Evolutionary conservation across 2,888 invertebrate species (phyloP).

Genomic region (Gasteruption jaculator): DNA sequence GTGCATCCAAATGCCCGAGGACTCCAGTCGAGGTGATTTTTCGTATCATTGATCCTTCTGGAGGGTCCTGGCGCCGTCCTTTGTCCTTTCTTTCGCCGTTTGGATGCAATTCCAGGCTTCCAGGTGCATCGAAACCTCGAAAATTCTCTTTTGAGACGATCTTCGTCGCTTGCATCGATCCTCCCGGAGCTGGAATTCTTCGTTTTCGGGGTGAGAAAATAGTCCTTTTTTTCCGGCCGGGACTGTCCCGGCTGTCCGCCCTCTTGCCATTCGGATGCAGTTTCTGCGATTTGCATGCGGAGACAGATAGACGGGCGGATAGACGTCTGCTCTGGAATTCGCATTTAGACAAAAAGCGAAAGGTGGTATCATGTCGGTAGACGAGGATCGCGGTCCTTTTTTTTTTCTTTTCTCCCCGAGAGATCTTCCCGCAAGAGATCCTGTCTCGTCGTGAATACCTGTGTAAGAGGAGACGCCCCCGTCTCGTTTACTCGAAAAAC

Average conservation of each 20-base stretch:
- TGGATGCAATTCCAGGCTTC: too few species aligned
- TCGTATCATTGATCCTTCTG: too few species aligned
- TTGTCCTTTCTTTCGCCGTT: too few species aligned
- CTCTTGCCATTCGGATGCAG: too few species aligned
- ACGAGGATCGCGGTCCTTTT: too few species aligned
- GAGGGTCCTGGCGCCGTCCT: too few species aligned
- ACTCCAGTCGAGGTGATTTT: constrained; percentile 9
- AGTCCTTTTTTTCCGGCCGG: too few species aligned
- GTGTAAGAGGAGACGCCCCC: constrained; percentile 35
- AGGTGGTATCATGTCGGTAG: too few species aligned
- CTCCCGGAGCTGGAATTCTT: constrained; percentile 12
- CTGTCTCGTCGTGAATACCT: constrained; percentile 32
- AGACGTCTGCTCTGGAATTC: constrained; percentile 9
- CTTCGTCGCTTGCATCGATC: constrained; percentile 7
- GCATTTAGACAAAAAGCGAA: constrained; percentile 12
- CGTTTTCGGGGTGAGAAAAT: too few species aligned
- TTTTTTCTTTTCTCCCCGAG: constrained; percentile 10
- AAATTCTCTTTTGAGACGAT: constrained; percentile 4
- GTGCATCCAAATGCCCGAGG: background rate
- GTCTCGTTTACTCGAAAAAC: constrained; percentile 31
- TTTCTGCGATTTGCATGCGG: constrained; percentile 11
- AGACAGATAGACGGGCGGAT: constrained; percentile 3
- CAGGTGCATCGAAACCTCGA: background rate
- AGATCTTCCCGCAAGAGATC: constrained; percentile 25
- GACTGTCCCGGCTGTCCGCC: too few species aligned